phyloP scores from a whole-genome alignment of 2,797 vertebrate genomes.

The Aviceda cuculoides region DNA sequence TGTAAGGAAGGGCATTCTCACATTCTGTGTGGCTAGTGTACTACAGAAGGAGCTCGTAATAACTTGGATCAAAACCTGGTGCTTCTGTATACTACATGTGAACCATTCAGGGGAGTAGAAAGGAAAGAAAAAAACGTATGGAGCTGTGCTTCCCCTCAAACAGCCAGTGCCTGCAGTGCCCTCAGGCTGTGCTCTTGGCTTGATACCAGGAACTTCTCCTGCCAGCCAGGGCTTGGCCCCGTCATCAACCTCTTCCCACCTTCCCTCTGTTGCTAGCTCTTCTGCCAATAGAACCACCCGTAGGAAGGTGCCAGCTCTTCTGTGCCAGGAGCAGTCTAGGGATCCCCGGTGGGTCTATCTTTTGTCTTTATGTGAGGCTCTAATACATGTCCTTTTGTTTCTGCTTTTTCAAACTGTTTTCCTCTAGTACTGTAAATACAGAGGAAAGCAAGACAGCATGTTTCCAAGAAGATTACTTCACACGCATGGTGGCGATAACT shows the following conservation, averaged over 20 bases:
- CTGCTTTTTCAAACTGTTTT: neutral
- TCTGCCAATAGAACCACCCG: neutral
- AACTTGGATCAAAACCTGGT: neutral
- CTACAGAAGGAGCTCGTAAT: neutral
- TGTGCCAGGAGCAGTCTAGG: neutral
- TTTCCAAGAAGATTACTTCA: neutral
- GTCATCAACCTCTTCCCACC: accelerated
- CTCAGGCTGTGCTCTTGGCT: neutral
- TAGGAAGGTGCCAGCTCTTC: neutral
- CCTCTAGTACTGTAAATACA: neutral
- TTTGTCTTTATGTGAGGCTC: neutral
- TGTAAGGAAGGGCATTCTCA: neutral
- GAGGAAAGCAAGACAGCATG: neutral
- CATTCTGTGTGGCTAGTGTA: neutral
- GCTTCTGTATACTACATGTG: neutral
- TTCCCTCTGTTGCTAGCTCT: neutral
- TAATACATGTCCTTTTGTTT: neutral
- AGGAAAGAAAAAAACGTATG: neutral
- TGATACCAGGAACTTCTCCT: neutral
- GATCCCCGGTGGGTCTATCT: neutral
- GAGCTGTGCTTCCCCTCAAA: neutral
- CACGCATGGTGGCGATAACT: accelerated
- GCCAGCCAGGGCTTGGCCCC: neutral
- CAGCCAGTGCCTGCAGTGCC: neutral
- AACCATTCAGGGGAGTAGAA: neutral